Conservation (phyloP, 2,797 vertebrate genomes). For the Gobio occitaniae region DNA sequence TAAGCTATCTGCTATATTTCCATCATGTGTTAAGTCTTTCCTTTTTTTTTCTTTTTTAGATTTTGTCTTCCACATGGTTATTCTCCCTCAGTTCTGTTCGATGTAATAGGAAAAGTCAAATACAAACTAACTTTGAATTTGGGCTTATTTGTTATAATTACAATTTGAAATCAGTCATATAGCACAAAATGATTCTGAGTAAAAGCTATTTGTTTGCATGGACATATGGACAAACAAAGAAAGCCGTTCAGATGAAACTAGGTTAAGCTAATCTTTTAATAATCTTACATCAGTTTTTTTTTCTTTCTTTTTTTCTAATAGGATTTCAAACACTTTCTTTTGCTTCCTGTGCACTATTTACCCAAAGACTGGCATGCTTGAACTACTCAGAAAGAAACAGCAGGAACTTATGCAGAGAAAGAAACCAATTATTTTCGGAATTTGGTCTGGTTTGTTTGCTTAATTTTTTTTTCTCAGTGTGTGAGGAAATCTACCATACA, state of each 20-base stretch:
- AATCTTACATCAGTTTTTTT: conserved; percentile 73
- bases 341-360: conserved; percentile 60
- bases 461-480: neutral
- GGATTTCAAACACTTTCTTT: conserved; percentile 64
- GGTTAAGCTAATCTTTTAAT: conserved; percentile 81
- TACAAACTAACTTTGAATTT: conserved; percentile 1
- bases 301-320: conserved; percentile 55
- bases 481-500: conserved; percentile 3
- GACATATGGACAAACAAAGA: conserved; percentile 72
- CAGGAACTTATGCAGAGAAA: conserved; percentile 29
- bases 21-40: too few relatives aligned
- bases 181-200: too few relatives aligned
- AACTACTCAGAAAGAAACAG: conserved; percentile 22
- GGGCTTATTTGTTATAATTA: neutral
- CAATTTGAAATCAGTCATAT: neutral
- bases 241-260: conserved; percentile 71
- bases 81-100: neutral
- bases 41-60: too few relatives aligned
- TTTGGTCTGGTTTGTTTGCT: conserved; percentile 33
- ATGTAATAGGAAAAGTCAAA: conserved; percentile 4
- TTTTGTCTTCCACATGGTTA: neutral
- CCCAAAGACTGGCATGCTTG: conserved; percentile 53
- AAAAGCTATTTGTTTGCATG: conserved; percentile 70
- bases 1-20: neutral
- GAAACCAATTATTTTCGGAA: conserved; percentile 45